A percentile compares a stretch with the other conserved stretches of the same genome.
Conservation (phyloP, 2,888 invertebrate species). For the Nephrotoma appendiculata region DNA sequence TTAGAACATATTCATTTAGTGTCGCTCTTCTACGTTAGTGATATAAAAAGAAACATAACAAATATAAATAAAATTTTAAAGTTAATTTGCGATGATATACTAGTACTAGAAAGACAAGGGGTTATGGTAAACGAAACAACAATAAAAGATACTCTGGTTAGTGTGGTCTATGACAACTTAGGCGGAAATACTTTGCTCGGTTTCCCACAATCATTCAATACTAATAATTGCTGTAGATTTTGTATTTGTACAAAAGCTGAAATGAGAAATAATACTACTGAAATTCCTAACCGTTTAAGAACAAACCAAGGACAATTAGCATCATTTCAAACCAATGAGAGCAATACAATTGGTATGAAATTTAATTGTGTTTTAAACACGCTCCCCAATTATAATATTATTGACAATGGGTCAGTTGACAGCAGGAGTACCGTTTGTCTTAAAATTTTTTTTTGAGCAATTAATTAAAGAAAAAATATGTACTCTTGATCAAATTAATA, state of each 20-base stretch:
- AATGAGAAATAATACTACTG: neutral
- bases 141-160: neutral
- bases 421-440: neutral
- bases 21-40: no score
- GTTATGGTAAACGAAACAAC: neutral
- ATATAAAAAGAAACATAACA: no score
- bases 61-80: no score
- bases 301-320: neutral
- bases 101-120: neutral
- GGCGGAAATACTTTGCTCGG: conserved; percentile 6
- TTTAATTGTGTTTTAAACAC: no score
- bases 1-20: no score
- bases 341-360: neutral
- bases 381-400: neutral
- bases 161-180: conserved; percentile 4
- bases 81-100: no score
- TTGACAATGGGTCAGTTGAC: conserved; percentile 2
- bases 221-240: conserved; percentile 4
- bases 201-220: conserved; percentile 3
- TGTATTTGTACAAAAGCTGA: neutral
- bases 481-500: no score
- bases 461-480: neutral
- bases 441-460: neutral
- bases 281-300: neutral
- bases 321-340: neutral